Evolutionary conservation across 2,888 invertebrate genomes (phyloP).

Genomic region (Coelogynopora nodosa): DNA sequence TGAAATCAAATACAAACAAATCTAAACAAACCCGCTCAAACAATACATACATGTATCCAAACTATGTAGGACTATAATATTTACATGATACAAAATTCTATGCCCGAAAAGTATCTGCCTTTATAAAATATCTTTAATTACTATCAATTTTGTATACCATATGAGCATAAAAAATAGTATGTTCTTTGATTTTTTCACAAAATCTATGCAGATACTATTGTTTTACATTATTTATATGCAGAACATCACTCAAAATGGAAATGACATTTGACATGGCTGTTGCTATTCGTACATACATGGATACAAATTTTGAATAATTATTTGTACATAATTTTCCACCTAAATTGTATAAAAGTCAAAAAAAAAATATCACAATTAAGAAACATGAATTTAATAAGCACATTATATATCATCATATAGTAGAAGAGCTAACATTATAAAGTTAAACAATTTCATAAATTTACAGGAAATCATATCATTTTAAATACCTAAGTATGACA

Average conservation of each 20-base stretch:
- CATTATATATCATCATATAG: background rate
- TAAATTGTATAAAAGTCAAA: background rate
- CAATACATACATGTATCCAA: too few species aligned
- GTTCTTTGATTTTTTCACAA: too few species aligned
- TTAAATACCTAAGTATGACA: background rate
- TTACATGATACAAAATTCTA: background rate
- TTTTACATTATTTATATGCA: background rate
- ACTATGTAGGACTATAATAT: background rate
- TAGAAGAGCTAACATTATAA: background rate
- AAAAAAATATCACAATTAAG: background rate
- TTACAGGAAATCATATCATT: background rate
- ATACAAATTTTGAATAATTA: background rate
- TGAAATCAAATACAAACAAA: too few species aligned
- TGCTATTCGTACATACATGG: background rate
- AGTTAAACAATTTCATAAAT: background rate
- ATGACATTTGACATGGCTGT: background rate
- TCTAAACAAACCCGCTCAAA: too few species aligned
- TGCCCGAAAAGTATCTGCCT: too few species aligned
- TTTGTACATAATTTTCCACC: too few species aligned
- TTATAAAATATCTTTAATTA: background rate
- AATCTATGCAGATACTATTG: background rate
- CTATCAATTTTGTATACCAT: background rate
- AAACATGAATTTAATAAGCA: background rate
- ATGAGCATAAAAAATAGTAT: too few species aligned
- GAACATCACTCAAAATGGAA: background rate